Base-by-base conservation (phyloP, 2,113 vertebrate genomes). In the Antigone vipio region DNA sequence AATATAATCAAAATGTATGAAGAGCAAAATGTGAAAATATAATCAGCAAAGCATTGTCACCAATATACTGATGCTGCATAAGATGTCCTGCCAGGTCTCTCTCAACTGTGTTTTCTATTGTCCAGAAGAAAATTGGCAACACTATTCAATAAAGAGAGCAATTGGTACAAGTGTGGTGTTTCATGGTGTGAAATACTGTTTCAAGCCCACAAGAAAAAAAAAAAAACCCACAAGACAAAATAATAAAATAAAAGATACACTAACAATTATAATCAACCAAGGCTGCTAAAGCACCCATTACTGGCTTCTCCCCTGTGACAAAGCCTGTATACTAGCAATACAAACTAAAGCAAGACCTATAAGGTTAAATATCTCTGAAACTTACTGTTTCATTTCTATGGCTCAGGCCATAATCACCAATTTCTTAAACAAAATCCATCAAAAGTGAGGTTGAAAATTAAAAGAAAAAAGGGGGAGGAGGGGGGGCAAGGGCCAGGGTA, bases 401-500 rank as follows among this genome's bases (percentile, higher is more conserved):
- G 5, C 8, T 49, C 16, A 62, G 29, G 17, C 9, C 9, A 2
- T 42, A 72, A 56, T 8, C 9, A 55, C 9, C 2, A 24, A 63
- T 23, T 74, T 68, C 34, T 82, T 56, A 59, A 64, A 30, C 30
- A 81, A 90, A 74, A 74, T 42, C 12, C 21, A 58, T 32, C 26
- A 38, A 56, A 72, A 63, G 14, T 27, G 2, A 60, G 30, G 24
- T 8, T 50, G 24, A 77, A 95, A 81, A 50, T n/a, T 9, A 8
- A 29, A 72, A 82, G 4, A 6, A 56, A 66, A 56, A 50, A 24
- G 0, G 4, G 4, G 12, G 21, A 3, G 29, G 27, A 0, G 4
- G 4, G 12, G 21, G 4, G 29, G 27, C 9, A 12, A 11, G 27
- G 22, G 3, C 20, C 2, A 2, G 3, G 8, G 6, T 53, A n/a